Base-by-base conservation (phyloP, 2,113 vertebrate species). In the Setophaga petechia region DNA sequence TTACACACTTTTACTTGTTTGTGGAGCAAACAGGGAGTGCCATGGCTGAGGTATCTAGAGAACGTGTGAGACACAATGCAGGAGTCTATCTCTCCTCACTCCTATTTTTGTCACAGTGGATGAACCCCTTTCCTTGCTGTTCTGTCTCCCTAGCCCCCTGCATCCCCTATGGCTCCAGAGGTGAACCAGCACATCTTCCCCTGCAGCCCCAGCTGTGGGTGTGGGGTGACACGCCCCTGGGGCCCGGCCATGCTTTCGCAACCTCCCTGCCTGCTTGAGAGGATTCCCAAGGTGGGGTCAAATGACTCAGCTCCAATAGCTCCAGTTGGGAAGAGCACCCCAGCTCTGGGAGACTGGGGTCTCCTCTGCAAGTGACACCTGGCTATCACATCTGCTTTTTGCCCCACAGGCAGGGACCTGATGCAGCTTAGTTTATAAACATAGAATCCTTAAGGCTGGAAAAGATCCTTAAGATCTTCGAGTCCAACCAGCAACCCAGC, bases 41-140 rank as follows among this genome's bases (percentile, higher is more conserved):
- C 2, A 0, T 0, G 4, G 23, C 46, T 35, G 47, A 81, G 59
- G 13, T 2, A 0, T 12, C 19, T 73, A 62, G 51, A 62, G 49
- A 63, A 44, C 1, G 0, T 27, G 21, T 1, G 2, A 86, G 47
- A 90, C 30, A 7, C 1, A 4, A 4, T 9, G 2, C 2, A 82
- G 25, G 28, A 10, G 51, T 39, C 20, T 51, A 12, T 78, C 28
- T 3, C 18, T 75, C 35, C 57, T 87, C 1, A 0, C 13, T 87
- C 43, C 46, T 63, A 1, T 47, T 84, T 77, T 58, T 2, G 4
- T 30, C 52, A 59, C 0, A 10, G 28, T 66, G 55, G 19, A 71
- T 54, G 73, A 89, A 30, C 5, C 14, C 13, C 35, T 87, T 67
- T 71, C 62, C 28, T 75, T 75, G 28, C 51, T 87, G 46, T 14